Base-by-base conservation (phyloP, 2,797 vertebrate species). In the Anguilla megastoma region DNA sequence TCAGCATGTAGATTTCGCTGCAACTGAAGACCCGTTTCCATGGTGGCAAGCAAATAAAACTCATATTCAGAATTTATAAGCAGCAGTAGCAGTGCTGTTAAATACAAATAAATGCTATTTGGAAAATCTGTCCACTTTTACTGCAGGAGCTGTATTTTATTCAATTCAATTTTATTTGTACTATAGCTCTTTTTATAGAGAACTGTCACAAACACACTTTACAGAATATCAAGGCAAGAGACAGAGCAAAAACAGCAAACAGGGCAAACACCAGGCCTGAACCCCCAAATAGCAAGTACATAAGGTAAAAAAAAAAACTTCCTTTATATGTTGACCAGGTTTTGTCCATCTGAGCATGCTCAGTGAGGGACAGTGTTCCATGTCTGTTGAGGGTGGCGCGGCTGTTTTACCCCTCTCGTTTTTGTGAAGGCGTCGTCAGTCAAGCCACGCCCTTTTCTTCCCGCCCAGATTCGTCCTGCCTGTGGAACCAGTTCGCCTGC, bases 401-500 rank as follows among this genome's bases (percentile, higher is more conserved):
- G 48, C 69, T 56, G 14, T 48, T 69, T 45, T 71, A 27, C 21
- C 10, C 69, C 58, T 41, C 33, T 27, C 84, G 16, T 18, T 52
- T 36, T 80, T 27, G 6, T 30, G 10, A 52, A 52, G 50, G 0
- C 0, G 56, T 16, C 14, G 0, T 14, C 14, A 58, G 56, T 54
- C 86, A 3, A 9, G 52, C 27, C 52, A 1, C 0, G 36, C n/a
- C 5, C 58, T 87, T 87, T 10, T 27, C 9, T 80, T 54, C 7
- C 87, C 48, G 0, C 3, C 8, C 86, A 99, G 98, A 98, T 94
- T 98, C 99, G 0, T 97, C 97, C 89, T 99, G 98, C 89, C 96
- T 97, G 0, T 97, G 97, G 94, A 95, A 96, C 84, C 97, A 99
- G 18, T 99, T 99, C 92, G 97, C 98, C 90, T 99, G 98, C 90